phyloP scores from a whole-genome alignment of 2,113 vertebrate genomes.

The Nesogale talazaci region DNA sequence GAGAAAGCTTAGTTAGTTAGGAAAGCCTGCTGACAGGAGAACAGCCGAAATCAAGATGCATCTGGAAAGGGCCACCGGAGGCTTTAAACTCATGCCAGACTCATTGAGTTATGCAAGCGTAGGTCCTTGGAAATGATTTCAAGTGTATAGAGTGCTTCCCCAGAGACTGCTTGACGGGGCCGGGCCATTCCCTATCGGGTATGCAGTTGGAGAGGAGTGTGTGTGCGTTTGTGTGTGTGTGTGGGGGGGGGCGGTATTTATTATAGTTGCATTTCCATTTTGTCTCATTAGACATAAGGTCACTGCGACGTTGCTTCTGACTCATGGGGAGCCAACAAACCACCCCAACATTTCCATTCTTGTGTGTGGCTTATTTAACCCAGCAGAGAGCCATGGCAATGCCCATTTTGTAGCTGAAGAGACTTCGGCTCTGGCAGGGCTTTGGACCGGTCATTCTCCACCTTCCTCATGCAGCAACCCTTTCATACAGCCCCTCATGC shows the following conservation, averaged over 20 bases:
- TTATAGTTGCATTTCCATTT: not conserved
- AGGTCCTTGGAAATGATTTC: conserved; percentile 69
- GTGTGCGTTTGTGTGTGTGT: not conserved
- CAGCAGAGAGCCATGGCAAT: not conserved
- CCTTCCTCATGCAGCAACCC: no score
- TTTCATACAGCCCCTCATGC: no score
- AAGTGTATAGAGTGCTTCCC: conserved; percentile 57
- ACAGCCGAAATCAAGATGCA: conserved; percentile 47
- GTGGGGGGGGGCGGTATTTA: not conserved
- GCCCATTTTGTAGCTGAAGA: not conserved
- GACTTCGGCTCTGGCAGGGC: not conserved
- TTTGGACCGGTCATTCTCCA: not conserved
- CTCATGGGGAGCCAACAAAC: not conserved
- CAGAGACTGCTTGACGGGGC: conserved; percentile 29
- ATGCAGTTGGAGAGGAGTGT: conserved; percentile 24
- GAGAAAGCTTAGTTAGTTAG: conserved; percentile 41
- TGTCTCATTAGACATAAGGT: not conserved
- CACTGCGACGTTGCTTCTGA: no score
- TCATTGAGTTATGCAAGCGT: conserved; percentile 71
- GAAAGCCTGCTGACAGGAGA: conserved; percentile 46
- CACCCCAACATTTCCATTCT: not conserved
- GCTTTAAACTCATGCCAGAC: conserved; percentile 74
- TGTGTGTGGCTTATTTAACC: accelerated
- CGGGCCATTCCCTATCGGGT: conserved; percentile 24
- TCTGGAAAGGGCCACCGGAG: conserved; percentile 56